These are phyloP conservation scores for Erebia palarica DNA, from an alignment of 2,888 invertebrate species.

Conservation along the genomic window DNA sequence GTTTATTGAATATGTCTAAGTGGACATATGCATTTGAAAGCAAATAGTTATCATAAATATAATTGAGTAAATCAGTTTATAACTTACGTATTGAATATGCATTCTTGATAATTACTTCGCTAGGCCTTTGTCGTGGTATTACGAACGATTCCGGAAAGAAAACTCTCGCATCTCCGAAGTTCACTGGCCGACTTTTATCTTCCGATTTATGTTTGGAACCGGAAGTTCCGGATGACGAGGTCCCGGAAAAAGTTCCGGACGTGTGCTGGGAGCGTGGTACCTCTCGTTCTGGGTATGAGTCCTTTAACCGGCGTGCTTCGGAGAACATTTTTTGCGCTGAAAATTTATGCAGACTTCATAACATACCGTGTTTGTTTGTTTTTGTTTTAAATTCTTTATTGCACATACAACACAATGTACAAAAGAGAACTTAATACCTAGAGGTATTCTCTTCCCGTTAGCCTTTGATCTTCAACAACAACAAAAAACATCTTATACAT, in stretches of 20 bases:
- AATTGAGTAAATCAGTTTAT: background rate
- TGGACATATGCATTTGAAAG: background rate
- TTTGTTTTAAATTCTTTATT: no score
- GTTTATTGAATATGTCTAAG: no score
- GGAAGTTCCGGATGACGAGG: constrained; percentile 77
- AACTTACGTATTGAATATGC: constrained; percentile 74
- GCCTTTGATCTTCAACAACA: no score
- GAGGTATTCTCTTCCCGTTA: no score
- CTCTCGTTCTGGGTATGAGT: constrained; percentile 63
- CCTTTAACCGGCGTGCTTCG: constrained; percentile 65
- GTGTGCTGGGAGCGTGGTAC: constrained; percentile 65
- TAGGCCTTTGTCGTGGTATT: constrained; percentile 70
- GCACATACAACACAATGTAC: no score
- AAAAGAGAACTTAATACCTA: no score
- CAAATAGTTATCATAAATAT: background rate
- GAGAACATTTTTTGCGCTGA: constrained; percentile 74
- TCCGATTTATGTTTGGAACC: constrained; percentile 71
- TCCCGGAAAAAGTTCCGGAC: constrained; percentile 72
- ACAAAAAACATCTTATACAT: no score
- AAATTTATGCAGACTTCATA: constrained; percentile 16
- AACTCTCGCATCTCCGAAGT: constrained; percentile 73
- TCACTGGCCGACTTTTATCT: constrained; percentile 64
- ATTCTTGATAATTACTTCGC: constrained; percentile 65
- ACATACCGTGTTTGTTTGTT: no score
- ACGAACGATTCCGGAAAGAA: constrained; percentile 80